Base-by-base conservation (phyloP, 2,797 vertebrate genomes). In the Tarsius wallacei region DNA sequence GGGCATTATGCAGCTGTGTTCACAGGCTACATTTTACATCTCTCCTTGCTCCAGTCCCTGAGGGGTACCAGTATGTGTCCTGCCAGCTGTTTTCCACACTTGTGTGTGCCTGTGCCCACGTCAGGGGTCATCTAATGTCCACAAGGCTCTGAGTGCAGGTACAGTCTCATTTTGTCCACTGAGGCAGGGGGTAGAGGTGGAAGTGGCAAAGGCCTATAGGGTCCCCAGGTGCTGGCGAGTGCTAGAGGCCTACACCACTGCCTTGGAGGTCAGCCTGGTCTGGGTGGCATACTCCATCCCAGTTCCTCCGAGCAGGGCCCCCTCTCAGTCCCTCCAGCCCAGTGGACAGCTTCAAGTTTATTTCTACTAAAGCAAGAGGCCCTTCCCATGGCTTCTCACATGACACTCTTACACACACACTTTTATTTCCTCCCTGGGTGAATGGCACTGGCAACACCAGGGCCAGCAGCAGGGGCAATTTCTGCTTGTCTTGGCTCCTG, bases 211-310 rank as follows among this genome's bases (percentile, higher is more conserved):
- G 42, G 42, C 7, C 42, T 42, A 42, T 42, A 42, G 42, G 42
- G 42, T 42, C 42, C 42, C 42, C 31, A 17, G 49, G 31, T 6
- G 19, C 64, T 66, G 55, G 31, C 14, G 14, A 14, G 21, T 4
- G 17, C 24, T 0, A 1, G 31, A 57, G 26, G 71, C 36, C 19
- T 74, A 64, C 11, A 31, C 24, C 2, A 19, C 5, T 0, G 57
- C 31, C 92, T 7, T 0, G 12, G 88, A 16, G 31, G 81, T 26
- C 0, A 0, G 82, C 26, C 47, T 21, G 2, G 1, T 47, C 51
- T 4, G 26, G 17, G 36, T 0, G 0, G 26, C 0, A 0, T 0
- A 0, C 19, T n/a, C 13, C 12, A 2, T 5, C 16, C 28, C 0
- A 3, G 26, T 31, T 33, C 51, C 90, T 42, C 90, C 12, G 76